Evolutionary conservation across 1,140 invertebrate genomes (phyloP), one percentile per base, ranked within the genome.

Genomic region (Lethrus apterus): DNA sequence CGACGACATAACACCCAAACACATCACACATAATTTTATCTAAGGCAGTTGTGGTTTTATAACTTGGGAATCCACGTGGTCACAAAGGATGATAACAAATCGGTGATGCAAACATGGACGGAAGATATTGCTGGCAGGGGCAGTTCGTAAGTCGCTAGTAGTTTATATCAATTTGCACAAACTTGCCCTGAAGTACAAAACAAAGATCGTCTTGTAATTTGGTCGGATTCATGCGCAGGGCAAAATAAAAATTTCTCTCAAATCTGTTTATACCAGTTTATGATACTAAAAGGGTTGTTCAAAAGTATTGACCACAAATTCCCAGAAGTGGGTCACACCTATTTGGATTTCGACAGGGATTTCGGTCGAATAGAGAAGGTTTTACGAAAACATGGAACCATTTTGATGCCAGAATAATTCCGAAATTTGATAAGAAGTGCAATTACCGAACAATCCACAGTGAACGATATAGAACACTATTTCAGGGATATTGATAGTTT

Each of bases 351-450:
- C 9, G 51, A 56, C 21, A n/a, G 54, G 9, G 48, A 54, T 35
- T 56, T 56, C 38, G 51, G 48, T 4, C 8, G 55, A 26, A 56
- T 54, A 23, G 48, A 56, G n/a, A n/a, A n/a, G n/a, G n/a, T n/a
- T n/a, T n/a, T n/a, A n/a, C n/a, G n/a, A n/a, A n/a, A n/a, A n/a
- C n/a, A n/a, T n/a, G n/a, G n/a, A n/a, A n/a, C n/a, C n/a, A n/a
- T n/a, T n/a, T n/a, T n/a, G n/a, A n/a, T n/a, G n/a, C n/a, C n/a
- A n/a, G n/a, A n/a, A n/a, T n/a, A n/a, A n/a, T n/a, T n/a, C n/a
- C n/a, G n/a, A n/a, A n/a, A n/a, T n/a, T n/a, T n/a, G n/a, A n/a
- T n/a, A n/a, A n/a, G n/a, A n/a, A n/a, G n/a, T n/a, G n/a, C n/a
- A n/a, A n/a, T n/a, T n/a, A n/a, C n/a, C n/a, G n/a, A n/a, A n/a